These are phyloP conservation scores for Falco columbarius DNA, from an alignment of 2,797 vertebrate genomes.

Conservation along the genomic window DNA sequence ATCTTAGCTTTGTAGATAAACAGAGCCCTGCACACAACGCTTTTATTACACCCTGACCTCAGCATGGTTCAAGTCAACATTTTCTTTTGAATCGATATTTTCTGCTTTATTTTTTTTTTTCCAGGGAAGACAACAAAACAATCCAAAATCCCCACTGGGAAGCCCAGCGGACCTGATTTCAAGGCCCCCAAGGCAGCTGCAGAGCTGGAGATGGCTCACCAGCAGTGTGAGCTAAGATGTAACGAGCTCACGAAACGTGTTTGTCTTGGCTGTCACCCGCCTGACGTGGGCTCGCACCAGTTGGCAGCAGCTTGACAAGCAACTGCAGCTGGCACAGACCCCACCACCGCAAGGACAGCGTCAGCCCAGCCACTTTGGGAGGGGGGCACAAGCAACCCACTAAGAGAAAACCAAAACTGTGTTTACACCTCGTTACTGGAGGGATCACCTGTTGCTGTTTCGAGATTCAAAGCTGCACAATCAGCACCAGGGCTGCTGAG, in stretches of 20 bases:
- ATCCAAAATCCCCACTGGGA: neutral
- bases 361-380: neutral
- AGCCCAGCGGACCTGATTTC: neutral
- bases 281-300: neutral
- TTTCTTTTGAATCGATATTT: constrained; percentile 36
- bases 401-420: neutral
- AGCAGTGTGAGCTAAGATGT: neutral
- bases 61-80: neutral
- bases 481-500: neutral
- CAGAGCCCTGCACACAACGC: neutral
- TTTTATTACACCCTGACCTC: neutral
- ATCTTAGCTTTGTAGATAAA: neutral
- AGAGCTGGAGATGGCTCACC: neutral
- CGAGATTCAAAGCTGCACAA: neutral
- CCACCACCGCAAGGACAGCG: neutral
- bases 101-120: neutral
- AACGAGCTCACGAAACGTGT: neutral
- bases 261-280: constrained; percentile 10
- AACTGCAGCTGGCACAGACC: neutral
- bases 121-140: neutral
- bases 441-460: neutral
- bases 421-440: neutral
- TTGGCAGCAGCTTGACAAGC: neutral
- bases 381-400: neutral
- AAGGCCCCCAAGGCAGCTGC: neutral